phyloP scores from a whole-genome alignment of 2,797 vertebrate species.

The Propithecus deckenii region DNA sequence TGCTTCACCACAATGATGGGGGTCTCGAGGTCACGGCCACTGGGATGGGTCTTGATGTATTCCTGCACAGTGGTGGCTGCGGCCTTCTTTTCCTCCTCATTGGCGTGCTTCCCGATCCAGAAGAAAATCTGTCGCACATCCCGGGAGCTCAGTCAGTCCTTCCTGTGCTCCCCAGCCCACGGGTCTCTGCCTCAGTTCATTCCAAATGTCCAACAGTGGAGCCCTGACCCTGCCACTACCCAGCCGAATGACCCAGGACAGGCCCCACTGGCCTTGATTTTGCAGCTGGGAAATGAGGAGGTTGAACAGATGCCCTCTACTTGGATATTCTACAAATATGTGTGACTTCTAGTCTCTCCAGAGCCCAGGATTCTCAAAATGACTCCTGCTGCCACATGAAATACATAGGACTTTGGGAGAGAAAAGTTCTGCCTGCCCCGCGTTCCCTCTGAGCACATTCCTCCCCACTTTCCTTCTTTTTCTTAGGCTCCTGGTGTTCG shows the following conservation, averaged over 20 bases:
- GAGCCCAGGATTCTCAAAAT: neutral
- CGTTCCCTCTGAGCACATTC: neutral
- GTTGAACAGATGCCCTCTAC: neutral
- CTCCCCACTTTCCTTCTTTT: neutral
- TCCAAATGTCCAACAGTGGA: neutral
- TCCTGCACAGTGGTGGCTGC: constrained; percentile 87
- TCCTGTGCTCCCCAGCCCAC: neutral
- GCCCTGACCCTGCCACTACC: neutral
- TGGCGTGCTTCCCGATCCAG: constrained; percentile 90
- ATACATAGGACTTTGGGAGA: neutral
- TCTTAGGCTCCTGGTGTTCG: neutral
- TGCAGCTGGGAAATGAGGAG: neutral
- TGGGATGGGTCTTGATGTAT: constrained; percentile 89
- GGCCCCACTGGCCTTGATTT: neutral
- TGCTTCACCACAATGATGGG: constrained; percentile 91
- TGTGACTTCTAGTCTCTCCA: neutral
- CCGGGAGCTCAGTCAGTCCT: neutral
- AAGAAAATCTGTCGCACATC: constrained; percentile 86
- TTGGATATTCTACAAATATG: neutral
- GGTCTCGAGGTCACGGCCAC: constrained; percentile 85
- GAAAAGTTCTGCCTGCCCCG: neutral
- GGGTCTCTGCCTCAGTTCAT: accelerated
- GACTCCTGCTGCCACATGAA: neutral
- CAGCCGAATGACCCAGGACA: neutral
- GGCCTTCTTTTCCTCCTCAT: constrained; percentile 86